These are phyloP conservation scores for Tetramorium bicarinatum DNA, from an alignment of 2,888 invertebrate genomes.

Conservation along the genomic window DNA sequence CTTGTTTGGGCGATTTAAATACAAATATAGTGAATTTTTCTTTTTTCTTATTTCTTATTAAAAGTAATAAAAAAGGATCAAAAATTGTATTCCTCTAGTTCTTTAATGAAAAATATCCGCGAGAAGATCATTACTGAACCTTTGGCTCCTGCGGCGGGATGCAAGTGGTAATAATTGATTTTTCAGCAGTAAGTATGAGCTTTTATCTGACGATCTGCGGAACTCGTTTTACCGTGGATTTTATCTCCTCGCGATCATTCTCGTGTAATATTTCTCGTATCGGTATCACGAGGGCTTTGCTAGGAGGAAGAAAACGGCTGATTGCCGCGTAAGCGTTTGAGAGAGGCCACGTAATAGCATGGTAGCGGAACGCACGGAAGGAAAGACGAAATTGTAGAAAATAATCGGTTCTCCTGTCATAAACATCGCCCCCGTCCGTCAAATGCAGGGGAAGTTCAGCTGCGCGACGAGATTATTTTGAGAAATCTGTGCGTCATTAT, in stretches of 20 bases:
- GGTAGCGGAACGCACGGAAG: constrained; percentile 50
- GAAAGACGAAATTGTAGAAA: constrained; percentile 51
- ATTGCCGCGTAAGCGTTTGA: constrained; percentile 50
- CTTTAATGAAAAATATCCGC: constrained; percentile 19
- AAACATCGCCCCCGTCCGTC: constrained; percentile 50
- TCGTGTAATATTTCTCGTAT: constrained; percentile 27
- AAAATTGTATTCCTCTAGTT: neutral
- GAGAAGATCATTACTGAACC: constrained; percentile 40
- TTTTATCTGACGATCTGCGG: constrained; percentile 43
- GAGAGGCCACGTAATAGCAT: constrained; percentile 46
- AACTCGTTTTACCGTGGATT: constrained; percentile 43
- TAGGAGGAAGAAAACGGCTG: constrained; percentile 59
- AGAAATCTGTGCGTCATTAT: constrained; percentile 4
- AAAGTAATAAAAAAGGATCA: neutral
- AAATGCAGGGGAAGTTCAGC: constrained; percentile 30
- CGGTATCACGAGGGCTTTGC: constrained; percentile 44
- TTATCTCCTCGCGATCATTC: constrained; percentile 52
- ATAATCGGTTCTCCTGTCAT: constrained; percentile 53
- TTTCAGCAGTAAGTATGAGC: constrained; percentile 45
- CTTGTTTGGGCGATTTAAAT: too few species aligned
- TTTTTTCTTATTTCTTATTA: neutral
- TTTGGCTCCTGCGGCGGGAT: constrained; percentile 46
- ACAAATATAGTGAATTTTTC: too few species aligned
- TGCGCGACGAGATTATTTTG: constrained; percentile 22
- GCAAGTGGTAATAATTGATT: constrained; percentile 52